Conservation (phyloP, 2,113 vertebrate genomes). For the Ancistrus triradiatus region DNA sequence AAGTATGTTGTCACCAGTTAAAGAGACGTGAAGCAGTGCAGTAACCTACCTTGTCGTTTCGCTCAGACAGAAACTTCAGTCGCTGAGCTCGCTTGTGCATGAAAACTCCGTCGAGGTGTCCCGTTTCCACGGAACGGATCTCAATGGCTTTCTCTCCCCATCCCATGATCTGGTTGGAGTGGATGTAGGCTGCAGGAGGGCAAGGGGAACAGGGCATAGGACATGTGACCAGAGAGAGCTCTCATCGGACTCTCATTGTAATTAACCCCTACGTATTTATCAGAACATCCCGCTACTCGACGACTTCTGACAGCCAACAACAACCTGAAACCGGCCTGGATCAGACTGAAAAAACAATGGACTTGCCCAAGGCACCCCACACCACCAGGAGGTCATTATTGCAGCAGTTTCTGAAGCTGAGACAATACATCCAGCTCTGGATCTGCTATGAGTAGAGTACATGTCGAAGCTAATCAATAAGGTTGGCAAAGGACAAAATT, state of each 20-base stretch:
- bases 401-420: slow-evolving; percentile 68
- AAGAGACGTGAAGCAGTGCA: neutral
- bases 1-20: too few relatives aligned
- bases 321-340: slow-evolving; percentile 20
- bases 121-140: slow-evolving; percentile 98
- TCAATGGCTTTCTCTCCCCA: slow-evolving; percentile 99
- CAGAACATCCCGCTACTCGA: slow-evolving; percentile 34
- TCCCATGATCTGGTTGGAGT: slow-evolving; percentile 99
- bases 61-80: slow-evolving; percentile 98
- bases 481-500: neutral
- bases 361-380: slow-evolving; percentile 42
- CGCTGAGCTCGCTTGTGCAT: slow-evolving; percentile 99
- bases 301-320: too few relatives aligned
- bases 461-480: neutral
- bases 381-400: slow-evolving; percentile 66
- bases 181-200: slow-evolving; percentile 91
- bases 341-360: neutral
- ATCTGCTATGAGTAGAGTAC: slow-evolving; percentile 9
- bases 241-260: slow-evolving; percentile 38
- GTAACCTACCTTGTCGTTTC: slow-evolving; percentile 91
- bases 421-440: too few relatives aligned
- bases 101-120: slow-evolving; percentile 99
- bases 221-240: slow-evolving; percentile 55
- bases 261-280: neutral
- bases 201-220: slow-evolving; percentile 25